These are phyloP conservation scores for Phortica magna DNA, from an alignment of 2,888 invertebrate genomes.

Conservation along the genomic window DNA sequence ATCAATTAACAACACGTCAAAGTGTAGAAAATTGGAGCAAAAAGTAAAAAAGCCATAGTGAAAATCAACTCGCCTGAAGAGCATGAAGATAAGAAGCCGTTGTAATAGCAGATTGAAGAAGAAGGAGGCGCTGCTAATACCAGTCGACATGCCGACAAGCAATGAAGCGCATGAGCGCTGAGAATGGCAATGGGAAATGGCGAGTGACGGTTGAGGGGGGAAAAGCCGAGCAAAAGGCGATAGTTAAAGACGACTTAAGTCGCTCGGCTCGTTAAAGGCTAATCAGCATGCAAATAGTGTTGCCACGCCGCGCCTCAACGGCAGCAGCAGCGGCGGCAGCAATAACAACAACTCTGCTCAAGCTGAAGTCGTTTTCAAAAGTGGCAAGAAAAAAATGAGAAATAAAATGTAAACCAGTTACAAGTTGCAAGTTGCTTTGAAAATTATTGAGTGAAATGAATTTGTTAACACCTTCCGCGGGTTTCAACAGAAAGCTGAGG, in stretches of 20 bases:
- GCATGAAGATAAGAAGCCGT: background rate
- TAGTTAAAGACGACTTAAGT: conserved; percentile 4
- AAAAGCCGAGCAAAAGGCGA: too few species aligned
- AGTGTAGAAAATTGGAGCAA: conserved; percentile 72
- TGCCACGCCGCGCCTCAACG: conserved; percentile 62
- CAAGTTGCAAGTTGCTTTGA: conserved; percentile 49
- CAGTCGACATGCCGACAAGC: background rate
- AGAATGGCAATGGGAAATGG: background rate
- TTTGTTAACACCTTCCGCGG: conserved; percentile 70
- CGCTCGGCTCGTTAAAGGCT: conserved; percentile 57
- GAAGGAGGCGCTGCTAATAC: background rate
- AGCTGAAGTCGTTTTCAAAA: background rate
- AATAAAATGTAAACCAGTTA: conserved; percentile 62
- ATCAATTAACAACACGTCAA: conserved; percentile 72
- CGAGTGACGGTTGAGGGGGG: too few species aligned
- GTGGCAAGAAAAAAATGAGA: conserved; percentile 30
- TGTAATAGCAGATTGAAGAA: background rate
- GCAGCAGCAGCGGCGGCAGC: conserved; percentile 56
- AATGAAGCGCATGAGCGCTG: background rate
- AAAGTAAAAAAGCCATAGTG: conserved; percentile 16
- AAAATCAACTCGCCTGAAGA: background rate
- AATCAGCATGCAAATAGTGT: conserved; percentile 73
- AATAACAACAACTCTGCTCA: too few species aligned
- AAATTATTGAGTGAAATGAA: conserved; percentile 68
- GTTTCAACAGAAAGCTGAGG: conserved; percentile 2